Evolutionary conservation across 2,888 invertebrate species (phyloP).

Genomic region (Drosophila austrosaltans): DNA sequence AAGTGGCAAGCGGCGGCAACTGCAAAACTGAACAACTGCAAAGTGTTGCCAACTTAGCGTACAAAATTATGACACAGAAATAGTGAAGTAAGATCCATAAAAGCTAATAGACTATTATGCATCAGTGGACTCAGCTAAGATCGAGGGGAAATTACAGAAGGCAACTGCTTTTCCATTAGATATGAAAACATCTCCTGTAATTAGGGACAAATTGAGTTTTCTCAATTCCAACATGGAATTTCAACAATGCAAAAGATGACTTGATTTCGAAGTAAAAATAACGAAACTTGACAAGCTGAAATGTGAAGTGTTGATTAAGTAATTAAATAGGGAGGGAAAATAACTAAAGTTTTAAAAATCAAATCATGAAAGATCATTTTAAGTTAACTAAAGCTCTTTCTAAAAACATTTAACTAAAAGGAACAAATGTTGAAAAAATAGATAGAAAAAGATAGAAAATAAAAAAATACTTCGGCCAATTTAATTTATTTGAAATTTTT

Average conservation of each 20-base stretch:
- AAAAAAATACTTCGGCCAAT: no score
- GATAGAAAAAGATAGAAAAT: no score
- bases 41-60: slow-evolving; percentile 80
- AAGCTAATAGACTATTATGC: slow-evolving; percentile 22
- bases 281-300: background rate
- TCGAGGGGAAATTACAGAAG: background rate
- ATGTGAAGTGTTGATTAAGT: background rate
- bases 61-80: slow-evolving; percentile 74
- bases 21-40: slow-evolving; percentile 57
- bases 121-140: background rate
- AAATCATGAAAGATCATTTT: no score
- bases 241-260: slow-evolving; percentile 28
- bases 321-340: background rate
- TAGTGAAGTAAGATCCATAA: slow-evolving; percentile 33
- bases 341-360: no score
- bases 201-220: slow-evolving; percentile 18
- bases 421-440: no score
- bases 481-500: no score
- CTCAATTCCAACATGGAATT: background rate
- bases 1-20: slow-evolving; percentile 38
- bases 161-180: slow-evolving; percentile 24
- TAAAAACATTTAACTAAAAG: no score
- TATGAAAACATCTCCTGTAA: slow-evolving; percentile 36
- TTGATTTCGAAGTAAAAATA: background rate
- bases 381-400: no score